Evolutionary conservation across 2,888 invertebrate genomes (phyloP).

Genomic region (Mycalesis mineus): DNA sequence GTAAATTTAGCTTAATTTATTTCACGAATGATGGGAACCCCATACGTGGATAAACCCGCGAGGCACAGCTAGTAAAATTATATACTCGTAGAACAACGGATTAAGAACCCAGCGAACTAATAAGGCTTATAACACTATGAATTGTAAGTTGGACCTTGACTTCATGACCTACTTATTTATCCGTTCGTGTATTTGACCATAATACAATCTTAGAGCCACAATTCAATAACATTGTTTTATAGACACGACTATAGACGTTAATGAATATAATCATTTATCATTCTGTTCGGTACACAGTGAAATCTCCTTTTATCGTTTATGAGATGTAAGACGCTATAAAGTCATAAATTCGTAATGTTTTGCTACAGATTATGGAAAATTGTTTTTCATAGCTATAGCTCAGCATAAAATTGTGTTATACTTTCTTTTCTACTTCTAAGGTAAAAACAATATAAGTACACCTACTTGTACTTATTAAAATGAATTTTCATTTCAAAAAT

Average conservation of each 20-base stretch:
- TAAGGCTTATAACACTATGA: not conserved
- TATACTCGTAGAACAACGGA: not conserved
- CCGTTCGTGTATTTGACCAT: too few relatives aligned
- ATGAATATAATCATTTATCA: not conserved
- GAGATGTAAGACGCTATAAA: constrained; percentile 23
- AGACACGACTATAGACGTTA: not conserved
- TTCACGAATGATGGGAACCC: too few relatives aligned
- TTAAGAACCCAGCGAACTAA: not conserved
- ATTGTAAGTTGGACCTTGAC: not conserved
- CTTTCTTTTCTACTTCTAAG: too few relatives aligned
- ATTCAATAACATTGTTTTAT: too few relatives aligned
- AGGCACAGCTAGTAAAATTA: too few relatives aligned
- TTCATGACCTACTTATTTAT: not conserved
- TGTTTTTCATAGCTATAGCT: not conserved
- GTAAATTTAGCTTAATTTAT: too few relatives aligned
- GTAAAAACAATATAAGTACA: too few relatives aligned
- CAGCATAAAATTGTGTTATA: not conserved
- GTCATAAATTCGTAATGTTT: constrained; percentile 19
- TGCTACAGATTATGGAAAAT: constrained; percentile 23
- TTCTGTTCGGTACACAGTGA: not conserved
- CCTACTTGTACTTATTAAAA: too few relatives aligned
- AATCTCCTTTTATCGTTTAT: constrained; percentile 16
- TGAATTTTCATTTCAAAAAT: too few relatives aligned
- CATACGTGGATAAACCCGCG: too few relatives aligned
- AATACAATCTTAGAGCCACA: too few relatives aligned